phyloP scores from a whole-genome alignment of 2,888 invertebrate genomes.

The Bedellia somnulentella region DNA sequence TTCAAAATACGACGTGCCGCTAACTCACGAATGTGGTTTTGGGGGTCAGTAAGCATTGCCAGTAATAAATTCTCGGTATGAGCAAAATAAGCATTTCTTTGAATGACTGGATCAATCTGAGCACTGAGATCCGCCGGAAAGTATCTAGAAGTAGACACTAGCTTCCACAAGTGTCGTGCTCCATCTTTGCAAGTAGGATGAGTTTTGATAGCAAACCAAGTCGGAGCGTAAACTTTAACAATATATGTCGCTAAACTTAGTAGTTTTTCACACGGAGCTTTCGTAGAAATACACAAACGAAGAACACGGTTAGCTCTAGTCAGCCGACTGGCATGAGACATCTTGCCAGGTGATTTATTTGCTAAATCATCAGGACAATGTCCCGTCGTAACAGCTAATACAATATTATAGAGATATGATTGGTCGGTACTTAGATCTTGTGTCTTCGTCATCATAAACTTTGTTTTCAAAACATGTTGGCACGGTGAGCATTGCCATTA shows the following conservation, averaged over 20 bases:
- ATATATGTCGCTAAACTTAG: constrained; percentile 7
- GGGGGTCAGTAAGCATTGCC: constrained; percentile 13
- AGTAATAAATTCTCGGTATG: constrained; percentile 16
- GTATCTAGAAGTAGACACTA: constrained; percentile 3
- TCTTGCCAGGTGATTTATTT: constrained; percentile 8
- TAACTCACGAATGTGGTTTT: no score
- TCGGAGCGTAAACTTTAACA: constrained; percentile 8
- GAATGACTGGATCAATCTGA: constrained; percentile 6
- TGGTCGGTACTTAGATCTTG: constrained; percentile 8
- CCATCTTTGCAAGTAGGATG: no score
- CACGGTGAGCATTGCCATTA: no score
- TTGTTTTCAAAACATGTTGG: no score
- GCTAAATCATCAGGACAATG: constrained; percentile 8
- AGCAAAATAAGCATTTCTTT: constrained; percentile 13
- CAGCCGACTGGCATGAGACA: no score
- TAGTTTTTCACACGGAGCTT: constrained; percentile 5
- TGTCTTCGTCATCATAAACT: no score
- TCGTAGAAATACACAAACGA: constrained; percentile 5
- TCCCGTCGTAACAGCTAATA: constrained; percentile 8
- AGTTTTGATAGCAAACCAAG: constrained; percentile 8
- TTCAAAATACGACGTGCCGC: constrained; percentile 13
- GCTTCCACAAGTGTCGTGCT: no score
- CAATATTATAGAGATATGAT: constrained; percentile 8
- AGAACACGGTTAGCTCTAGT: constrained; percentile 8
- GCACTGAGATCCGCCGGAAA: constrained; percentile 3